Conservation (phyloP, 2,888 invertebrate species). For the Cephalotes varians region DNA sequence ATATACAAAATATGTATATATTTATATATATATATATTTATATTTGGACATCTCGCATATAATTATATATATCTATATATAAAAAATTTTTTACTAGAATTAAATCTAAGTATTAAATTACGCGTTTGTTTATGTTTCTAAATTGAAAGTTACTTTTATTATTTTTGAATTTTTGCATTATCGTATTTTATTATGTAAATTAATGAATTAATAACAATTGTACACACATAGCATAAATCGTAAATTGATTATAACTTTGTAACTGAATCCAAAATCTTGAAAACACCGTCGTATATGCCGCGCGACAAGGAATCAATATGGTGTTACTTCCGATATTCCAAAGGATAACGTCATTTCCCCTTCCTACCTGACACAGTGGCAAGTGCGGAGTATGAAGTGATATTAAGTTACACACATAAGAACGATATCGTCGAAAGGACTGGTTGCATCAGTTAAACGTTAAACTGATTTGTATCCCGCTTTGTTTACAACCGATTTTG, state of each 20-base stretch:
- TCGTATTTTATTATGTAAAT: neutral
- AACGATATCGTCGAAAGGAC: too few relatives aligned
- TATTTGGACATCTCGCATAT: too few relatives aligned
- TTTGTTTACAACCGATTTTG: neutral
- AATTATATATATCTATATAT: too few relatives aligned
- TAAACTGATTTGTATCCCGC: too few relatives aligned
- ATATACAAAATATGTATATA: too few relatives aligned
- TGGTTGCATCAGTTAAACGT: neutral
- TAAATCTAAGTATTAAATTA: too few relatives aligned
- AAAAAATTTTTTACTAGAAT: too few relatives aligned
- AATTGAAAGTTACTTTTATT: too few relatives aligned
- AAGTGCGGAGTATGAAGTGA: neutral
- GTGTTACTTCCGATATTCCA: conserved; percentile 54
- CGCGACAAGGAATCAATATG: conserved; percentile 46
- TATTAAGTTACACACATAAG: neutral
- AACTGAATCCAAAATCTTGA: neutral
- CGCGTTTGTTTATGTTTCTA: neutral
- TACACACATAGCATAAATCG: neutral
- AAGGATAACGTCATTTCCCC: conserved; percentile 67
- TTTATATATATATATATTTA: too few relatives aligned
- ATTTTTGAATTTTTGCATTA: too few relatives aligned
- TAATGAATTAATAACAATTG: neutral
- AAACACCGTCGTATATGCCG: neutral
- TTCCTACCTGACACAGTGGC: conserved; percentile 42
- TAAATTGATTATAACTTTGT: neutral